Evolutionary conservation across 1,140 invertebrate species (phyloP).

Genomic region (Ridgeia piscesae): DNA sequence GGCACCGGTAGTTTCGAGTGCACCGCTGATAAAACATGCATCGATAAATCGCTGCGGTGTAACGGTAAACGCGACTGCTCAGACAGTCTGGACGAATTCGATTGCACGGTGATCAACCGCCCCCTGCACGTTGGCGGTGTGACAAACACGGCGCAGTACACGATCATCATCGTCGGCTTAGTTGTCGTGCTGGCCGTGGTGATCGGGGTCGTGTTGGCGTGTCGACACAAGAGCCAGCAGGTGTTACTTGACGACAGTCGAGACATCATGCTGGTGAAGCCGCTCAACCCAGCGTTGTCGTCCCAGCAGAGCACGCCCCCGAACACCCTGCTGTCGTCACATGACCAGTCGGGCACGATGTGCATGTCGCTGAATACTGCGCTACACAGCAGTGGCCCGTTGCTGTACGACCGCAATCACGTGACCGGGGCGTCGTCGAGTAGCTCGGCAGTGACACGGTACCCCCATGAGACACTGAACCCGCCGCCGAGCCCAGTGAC

Average conservation of each 20-base stretch:
- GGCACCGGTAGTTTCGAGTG: slow-evolving; percentile 65
- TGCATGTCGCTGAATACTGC: not conserved
- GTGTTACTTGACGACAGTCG: slow-evolving; percentile 30
- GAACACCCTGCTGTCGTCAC: slow-evolving; percentile 16
- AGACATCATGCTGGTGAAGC: slow-evolving; percentile 43
- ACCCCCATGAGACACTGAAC: slow-evolving; percentile 81
- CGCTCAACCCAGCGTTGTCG: slow-evolving; percentile 33
- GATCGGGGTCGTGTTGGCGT: slow-evolving; percentile 46
- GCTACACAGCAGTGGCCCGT: slow-evolving; percentile 32
- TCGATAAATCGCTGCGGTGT: slow-evolving; percentile 88
- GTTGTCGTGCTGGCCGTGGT: slow-evolving; percentile 45
- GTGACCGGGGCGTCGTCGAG: slow-evolving; percentile 79
- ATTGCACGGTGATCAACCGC: slow-evolving; percentile 28
- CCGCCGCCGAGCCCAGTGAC: slow-evolving; percentile 87
- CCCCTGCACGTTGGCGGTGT: not conserved
- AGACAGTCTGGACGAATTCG: slow-evolving; percentile 87
- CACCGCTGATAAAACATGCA: slow-evolving; percentile 35
- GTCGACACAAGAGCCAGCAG: slow-evolving; percentile 43
- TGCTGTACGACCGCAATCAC: slow-evolving; percentile 72
- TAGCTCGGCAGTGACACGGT: slow-evolving; percentile 65
- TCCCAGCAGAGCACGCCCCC: not conserved
- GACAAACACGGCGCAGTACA: slow-evolving; percentile 40
- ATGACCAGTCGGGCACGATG: not conserved
- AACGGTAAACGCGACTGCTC: slow-evolving; percentile 92
- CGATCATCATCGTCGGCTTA: slow-evolving; percentile 46